These are phyloP conservation scores for Heliconius ismenius DNA, from an alignment of 2,888 invertebrate species.

Conservation along the genomic window DNA sequence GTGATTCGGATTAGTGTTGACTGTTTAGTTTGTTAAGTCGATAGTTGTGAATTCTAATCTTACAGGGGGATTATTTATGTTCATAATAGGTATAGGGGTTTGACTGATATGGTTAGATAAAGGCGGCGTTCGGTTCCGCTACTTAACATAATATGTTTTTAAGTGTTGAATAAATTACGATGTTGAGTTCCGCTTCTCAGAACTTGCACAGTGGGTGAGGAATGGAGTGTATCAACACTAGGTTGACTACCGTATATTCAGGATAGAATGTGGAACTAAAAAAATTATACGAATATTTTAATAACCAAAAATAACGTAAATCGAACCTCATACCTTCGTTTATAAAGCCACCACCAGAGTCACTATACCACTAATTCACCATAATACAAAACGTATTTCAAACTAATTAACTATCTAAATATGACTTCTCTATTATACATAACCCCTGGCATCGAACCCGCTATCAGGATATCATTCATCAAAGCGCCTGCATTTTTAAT, in stretches of 20 bases:
- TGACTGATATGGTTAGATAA: not conserved
- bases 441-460: slow-evolving; percentile 25
- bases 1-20: not conserved
- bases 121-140: not conserved
- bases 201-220: not conserved
- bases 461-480: slow-evolving; percentile 39
- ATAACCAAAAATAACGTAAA: not conserved
- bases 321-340: not conserved
- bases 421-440: slow-evolving; percentile 10
- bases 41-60: not conserved
- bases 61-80: not conserved
- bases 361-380: not conserved
- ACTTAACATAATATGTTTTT: not conserved
- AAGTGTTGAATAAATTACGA: not conserved
- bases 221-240: not conserved
- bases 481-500: slow-evolving; percentile 66
- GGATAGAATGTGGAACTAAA: too few species aligned
- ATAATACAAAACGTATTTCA: not conserved
- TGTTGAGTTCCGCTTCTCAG: too few species aligned
- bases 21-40: slow-evolving; percentile 2
- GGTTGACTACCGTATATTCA: too few species aligned
- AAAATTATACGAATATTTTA: not conserved
- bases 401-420: slow-evolving; percentile 16
- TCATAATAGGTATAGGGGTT: not conserved
- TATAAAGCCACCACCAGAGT: not conserved